These are phyloP conservation scores for Holacanthus passer DNA, from an alignment of 2,113 vertebrate species.

Conservation along the genomic window DNA sequence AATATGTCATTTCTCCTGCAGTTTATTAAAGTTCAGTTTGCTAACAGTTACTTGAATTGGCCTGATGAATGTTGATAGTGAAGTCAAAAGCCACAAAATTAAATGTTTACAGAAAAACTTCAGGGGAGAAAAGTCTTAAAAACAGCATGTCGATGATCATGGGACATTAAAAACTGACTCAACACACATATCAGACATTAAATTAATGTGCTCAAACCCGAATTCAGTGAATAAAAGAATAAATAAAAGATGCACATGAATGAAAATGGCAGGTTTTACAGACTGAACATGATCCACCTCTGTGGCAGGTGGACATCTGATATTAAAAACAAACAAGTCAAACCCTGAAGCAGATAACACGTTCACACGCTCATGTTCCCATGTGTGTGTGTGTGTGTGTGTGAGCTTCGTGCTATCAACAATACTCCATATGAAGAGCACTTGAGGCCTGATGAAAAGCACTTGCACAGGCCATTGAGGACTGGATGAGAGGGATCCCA, in stretches of 20 bases:
- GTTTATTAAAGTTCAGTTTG: no score
- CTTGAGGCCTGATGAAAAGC: slow-evolving; percentile 53
- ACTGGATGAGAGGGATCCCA: slow-evolving; percentile 23
- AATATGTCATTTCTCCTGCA: background rate
- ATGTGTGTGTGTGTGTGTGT: background rate
- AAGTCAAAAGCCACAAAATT: background rate
- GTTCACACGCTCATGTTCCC: background rate
- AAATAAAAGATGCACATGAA: background rate
- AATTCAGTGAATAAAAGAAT: background rate
- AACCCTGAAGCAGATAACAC: background rate
- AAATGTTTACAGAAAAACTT: background rate
- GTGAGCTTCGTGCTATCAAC: slow-evolving; percentile 29
- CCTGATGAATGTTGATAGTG: background rate
- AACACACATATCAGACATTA: background rate
- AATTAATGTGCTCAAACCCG: background rate
- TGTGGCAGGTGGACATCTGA: slow-evolving; percentile 17
- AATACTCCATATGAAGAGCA: slow-evolving; percentile 30
- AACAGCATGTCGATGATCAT: background rate
- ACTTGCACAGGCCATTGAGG: slow-evolving; percentile 46
- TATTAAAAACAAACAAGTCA: slow-evolving; percentile 6
- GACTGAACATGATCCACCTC: slow-evolving; percentile 3
- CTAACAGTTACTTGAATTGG: background rate
- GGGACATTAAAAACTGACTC: background rate
- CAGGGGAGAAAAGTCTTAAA: background rate
- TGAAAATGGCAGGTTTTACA: background rate